phyloP scores from a whole-genome alignment of 2,888 invertebrate genomes.

The Andrena flavipes region DNA sequence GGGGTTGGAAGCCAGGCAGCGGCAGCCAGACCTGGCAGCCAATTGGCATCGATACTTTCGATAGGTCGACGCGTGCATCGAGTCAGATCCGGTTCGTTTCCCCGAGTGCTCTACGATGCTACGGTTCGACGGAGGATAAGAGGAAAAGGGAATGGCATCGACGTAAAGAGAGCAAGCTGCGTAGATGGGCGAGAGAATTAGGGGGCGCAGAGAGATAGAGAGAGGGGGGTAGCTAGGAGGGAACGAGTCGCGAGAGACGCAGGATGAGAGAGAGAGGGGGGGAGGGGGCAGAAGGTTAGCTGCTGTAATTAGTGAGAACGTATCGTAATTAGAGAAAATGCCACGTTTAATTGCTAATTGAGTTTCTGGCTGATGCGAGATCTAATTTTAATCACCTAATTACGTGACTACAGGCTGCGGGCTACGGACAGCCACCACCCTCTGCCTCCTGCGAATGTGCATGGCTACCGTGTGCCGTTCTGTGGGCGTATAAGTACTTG shows the following conservation, averaged over 20 bases:
- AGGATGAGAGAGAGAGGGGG: conserved; percentile 44
- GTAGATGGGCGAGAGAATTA: conserved; percentile 34
- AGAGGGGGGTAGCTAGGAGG: conserved; percentile 11
- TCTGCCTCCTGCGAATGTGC: conserved; percentile 75
- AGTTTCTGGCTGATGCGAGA: conserved; percentile 87
- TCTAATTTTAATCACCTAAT: conserved; percentile 88
- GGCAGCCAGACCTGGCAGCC: conserved; percentile 72
- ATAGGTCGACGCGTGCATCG: conserved; percentile 72
- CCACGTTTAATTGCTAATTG: conserved; percentile 88
- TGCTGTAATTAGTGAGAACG: conserved; percentile 86
- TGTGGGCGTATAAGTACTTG: conserved; percentile 71
- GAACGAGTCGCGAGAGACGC: conserved; percentile 59
- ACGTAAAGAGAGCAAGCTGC: conserved; percentile 33
- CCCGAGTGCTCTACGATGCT: conserved; percentile 74
- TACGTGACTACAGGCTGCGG: conserved; percentile 85
- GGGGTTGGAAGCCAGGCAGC: conserved; percentile 54
- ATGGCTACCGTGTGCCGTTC: conserved; percentile 69
- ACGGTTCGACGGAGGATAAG: conserved; percentile 65
- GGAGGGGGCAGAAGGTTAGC: conserved; percentile 75
- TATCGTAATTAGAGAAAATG: conserved; percentile 87
- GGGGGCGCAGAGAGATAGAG: conserved; percentile 30
- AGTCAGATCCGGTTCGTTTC: conserved; percentile 80
- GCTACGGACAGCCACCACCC: conserved; percentile 80
- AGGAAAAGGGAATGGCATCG: conserved; percentile 47
- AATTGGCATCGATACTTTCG: conserved; percentile 81